These are phyloP conservation scores for Sebastes schlegelii DNA, from an alignment of 2,113 vertebrate species.

Conservation along the genomic window DNA sequence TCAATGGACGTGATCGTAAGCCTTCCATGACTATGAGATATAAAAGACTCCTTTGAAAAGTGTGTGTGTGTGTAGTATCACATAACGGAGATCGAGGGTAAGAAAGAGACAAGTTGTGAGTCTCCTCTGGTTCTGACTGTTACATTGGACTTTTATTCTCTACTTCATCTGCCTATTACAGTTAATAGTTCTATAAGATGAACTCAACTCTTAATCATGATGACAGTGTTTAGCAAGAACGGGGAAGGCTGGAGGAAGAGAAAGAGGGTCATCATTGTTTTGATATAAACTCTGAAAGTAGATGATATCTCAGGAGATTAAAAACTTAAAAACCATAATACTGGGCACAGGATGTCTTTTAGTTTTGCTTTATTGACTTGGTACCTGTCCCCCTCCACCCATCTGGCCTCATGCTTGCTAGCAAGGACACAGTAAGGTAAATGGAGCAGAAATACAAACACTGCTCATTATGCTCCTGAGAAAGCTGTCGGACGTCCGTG, in stretches of 20 bases:
- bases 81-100: conserved; percentile 1
- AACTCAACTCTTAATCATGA: neutral
- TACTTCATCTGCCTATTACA: conserved; percentile 1
- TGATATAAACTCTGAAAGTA: conserved; percentile 13
- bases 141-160: neutral
- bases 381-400: conserved; percentile 36
- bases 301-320: neutral
- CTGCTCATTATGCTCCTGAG: conserved; percentile 61
- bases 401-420: conserved; percentile 48
- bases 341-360: conserved; percentile 31
- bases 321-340: neutral
- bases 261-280: neutral
- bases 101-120: neutral
- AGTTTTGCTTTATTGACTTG: conserved; percentile 31
- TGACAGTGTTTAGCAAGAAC: neutral
- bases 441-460: conserved; percentile 83
- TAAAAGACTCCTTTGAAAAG: conserved; percentile 14
- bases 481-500: conserved; percentile 35
- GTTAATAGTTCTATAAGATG: neutral
- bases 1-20: neutral
- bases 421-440: conserved; percentile 66
- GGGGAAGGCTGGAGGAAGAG: neutral
- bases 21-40: neutral
- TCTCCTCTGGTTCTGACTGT: neutral
- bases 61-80: conserved; percentile 1